Conservation (phyloP, 2,797 vertebrate genomes). For the Mormyrops boulengeri region DNA sequence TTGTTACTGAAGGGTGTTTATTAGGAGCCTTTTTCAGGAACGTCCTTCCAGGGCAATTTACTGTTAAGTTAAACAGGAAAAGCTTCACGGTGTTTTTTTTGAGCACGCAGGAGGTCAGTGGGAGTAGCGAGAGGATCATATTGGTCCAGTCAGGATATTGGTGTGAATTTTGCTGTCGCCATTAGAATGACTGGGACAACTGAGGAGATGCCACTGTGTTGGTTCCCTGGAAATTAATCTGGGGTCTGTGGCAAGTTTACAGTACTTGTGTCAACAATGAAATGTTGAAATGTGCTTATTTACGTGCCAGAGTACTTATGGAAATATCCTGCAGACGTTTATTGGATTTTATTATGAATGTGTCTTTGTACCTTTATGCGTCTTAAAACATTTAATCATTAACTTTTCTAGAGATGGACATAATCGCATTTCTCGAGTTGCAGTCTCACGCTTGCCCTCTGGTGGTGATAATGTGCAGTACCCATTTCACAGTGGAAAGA, state of each 20-base stretch:
- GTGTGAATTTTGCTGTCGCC: background rate
- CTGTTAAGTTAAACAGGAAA: background rate
- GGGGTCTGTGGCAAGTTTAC: background rate
- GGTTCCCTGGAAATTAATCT: background rate
- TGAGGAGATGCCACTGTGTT: background rate
- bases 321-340: background rate
- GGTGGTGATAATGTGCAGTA: slow-evolving; percentile 33
- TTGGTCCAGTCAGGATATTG: background rate
- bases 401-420: background rate
- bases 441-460: slow-evolving; percentile 43
- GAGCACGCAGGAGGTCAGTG: background rate
- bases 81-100: background rate
- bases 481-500: background rate
- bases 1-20: background rate
- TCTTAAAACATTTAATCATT: background rate
- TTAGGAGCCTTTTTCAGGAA: background rate
- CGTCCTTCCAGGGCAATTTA: background rate
- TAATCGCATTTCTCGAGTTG: background rate
- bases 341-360: background rate
- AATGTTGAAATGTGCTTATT: background rate
- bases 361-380: background rate
- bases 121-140: background rate
- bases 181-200: background rate
- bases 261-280: background rate
- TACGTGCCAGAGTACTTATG: background rate